Conservation (phyloP, 2,113 vertebrate genomes). For the Athene cunicularia region DNA sequence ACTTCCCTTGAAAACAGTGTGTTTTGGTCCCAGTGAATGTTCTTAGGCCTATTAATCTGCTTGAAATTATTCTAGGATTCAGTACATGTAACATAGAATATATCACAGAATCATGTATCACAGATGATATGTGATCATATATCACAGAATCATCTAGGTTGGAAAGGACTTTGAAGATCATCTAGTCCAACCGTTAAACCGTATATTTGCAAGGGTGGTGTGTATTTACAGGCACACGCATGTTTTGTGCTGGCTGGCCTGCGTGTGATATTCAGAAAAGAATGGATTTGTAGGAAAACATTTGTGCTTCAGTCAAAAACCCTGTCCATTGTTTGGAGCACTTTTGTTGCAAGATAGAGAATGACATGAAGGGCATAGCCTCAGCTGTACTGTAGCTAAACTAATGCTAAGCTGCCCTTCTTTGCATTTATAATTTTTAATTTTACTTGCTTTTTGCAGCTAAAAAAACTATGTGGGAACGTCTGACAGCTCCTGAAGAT, state of each 20-base stretch:
- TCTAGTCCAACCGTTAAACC: no score
- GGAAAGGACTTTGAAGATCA: no score
- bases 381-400: not conserved
- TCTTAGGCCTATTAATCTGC: not conserved
- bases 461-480: constrained; percentile 93
- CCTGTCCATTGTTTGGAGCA: not conserved
- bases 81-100: not conserved
- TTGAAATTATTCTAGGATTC: not conserved
- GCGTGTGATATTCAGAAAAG: not conserved
- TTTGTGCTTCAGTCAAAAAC: not conserved
- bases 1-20: not conserved
- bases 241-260: not conserved
- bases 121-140: no score
- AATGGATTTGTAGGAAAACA: not conserved
- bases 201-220: not conserved
- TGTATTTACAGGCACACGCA: not conserved
- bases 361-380: not conserved
- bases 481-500: constrained; percentile 95
- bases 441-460: constrained; percentile 65
- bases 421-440: not conserved
- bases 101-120: no score
- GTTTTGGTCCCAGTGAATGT: not conserved
- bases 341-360: not conserved
- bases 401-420: not conserved
- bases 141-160: no score